A percentile compares a stretch with the other conserved stretches of the same genome.
Evolutionary conservation across 2,888 invertebrate species (phyloP).

Genomic region (Entomobrya proxima): DNA sequence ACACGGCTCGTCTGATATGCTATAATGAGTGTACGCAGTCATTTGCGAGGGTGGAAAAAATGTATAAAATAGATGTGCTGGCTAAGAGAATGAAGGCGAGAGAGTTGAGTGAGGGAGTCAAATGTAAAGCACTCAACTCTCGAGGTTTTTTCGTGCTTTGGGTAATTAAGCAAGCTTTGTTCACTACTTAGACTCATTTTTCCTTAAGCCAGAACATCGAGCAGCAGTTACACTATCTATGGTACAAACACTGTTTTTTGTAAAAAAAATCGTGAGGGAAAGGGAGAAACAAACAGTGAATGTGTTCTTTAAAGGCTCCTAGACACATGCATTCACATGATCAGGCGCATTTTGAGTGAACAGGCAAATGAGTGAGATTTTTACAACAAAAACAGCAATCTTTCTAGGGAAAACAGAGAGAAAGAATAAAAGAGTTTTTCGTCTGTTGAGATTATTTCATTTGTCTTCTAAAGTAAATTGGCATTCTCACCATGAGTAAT

Average conservation of each 20-base stretch:
- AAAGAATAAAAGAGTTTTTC: neutral
- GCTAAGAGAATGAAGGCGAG: conserved; percentile 45
- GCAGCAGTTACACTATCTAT: neutral
- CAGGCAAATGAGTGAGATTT: conserved; percentile 18
- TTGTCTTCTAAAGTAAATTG: conserved; percentile 17
- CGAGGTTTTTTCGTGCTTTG: conserved; percentile 75
- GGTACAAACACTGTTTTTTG: conserved; percentile 24
- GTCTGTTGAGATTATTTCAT: conserved; percentile 31
- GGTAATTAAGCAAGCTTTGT: conserved; percentile 76
- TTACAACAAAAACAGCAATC: neutral
- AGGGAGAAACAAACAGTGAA: conserved; percentile 30
- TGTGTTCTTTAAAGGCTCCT: conserved; percentile 11
- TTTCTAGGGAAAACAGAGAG: neutral
- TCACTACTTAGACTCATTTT: conserved; percentile 75
- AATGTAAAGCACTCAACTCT: conserved; percentile 75
- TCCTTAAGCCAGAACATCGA: conserved; percentile 26
- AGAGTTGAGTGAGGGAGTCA: conserved; percentile 72
- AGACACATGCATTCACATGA: neutral
- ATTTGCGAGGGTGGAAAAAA: conserved; percentile 50
- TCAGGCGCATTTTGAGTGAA: neutral
- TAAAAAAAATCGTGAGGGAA: conserved; percentile 13
- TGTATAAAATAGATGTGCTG: neutral
- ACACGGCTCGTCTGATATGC: conserved; percentile 12
- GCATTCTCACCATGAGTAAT: neutral
- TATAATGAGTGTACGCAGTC: too few species aligned